These are phyloP conservation scores for Sepioteuthis lessoniana DNA, from an alignment of 2,888 invertebrate genomes.

Conservation along the genomic window DNA sequence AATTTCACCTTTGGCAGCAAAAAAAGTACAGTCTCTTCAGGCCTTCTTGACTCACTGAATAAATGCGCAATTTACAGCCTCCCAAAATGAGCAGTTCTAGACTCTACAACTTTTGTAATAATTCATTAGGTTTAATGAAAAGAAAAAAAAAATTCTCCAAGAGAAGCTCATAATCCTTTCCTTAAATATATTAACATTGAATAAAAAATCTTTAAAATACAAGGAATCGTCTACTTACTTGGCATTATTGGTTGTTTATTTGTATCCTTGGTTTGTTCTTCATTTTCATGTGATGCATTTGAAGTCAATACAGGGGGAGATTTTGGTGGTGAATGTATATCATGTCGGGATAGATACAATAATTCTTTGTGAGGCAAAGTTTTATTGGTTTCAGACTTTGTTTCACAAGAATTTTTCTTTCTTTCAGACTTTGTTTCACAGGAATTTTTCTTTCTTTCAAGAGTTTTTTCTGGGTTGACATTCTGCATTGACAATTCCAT, in stretches of 20 bases:
- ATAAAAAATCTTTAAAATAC: too few relatives aligned
- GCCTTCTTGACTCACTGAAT: too few relatives aligned
- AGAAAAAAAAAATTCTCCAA: too few relatives aligned
- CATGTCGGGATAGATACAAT: slow-evolving; percentile 37
- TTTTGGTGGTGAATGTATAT: slow-evolving; percentile 25
- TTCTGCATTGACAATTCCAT: slow-evolving; percentile 42
- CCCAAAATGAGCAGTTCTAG: too few relatives aligned
- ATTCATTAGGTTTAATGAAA: too few relatives aligned
- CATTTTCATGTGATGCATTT: background rate
- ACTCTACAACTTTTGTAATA: too few relatives aligned
- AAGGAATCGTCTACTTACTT: background rate
- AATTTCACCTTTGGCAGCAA: too few relatives aligned
- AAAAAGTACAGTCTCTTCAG: too few relatives aligned
- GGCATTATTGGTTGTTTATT: slow-evolving; percentile 1
- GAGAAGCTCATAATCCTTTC: too few relatives aligned
- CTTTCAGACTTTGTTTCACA: background rate
- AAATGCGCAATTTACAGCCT: too few relatives aligned
- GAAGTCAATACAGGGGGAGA: background rate
- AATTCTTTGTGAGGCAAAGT: background rate
- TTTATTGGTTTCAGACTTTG: background rate
- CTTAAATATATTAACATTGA: too few relatives aligned
- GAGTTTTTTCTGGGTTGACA: background rate
- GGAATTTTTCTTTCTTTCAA: background rate
- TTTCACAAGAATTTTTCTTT: background rate
- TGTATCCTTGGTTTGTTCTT: background rate